Evolutionary conservation across 2,888 invertebrate genomes (phyloP).

Genomic region (Orchesella flavescens): DNA sequence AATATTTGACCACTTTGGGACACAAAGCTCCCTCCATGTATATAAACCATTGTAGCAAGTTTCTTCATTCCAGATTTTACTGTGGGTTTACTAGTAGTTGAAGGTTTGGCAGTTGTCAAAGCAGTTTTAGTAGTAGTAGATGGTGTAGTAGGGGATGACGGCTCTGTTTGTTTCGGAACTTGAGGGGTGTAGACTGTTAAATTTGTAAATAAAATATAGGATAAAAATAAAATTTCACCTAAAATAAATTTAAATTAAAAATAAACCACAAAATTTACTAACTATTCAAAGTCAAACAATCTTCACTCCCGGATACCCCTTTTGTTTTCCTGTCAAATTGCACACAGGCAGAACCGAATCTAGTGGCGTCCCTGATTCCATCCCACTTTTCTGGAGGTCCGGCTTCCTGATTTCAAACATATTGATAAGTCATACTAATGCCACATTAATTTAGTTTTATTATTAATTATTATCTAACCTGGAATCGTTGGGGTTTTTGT

Average conservation of each 20-base stretch:
- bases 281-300: constrained; percentile 60
- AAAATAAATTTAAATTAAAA: too few species aligned
- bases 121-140: neutral
- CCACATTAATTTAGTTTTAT: neutral
- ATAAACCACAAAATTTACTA: too few species aligned
- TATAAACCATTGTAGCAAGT: constrained; percentile 58
- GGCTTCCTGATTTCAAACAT: constrained; percentile 33
- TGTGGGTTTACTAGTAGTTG: constrained; percentile 2
- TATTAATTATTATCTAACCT: constrained; percentile 40
- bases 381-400: constrained; percentile 61
- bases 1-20: constrained; percentile 57
- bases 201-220: too few species aligned
- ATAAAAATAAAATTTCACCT: too few species aligned
- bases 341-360: constrained; percentile 59
- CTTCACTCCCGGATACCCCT: constrained; percentile 45
- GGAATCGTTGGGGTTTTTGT: constrained; percentile 55
- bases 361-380: constrained; percentile 58
- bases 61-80: neutral
- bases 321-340: constrained; percentile 59
- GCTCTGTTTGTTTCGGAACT: constrained; percentile 12
- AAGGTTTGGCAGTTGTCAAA: neutral
- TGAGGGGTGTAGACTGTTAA: constrained; percentile 57
- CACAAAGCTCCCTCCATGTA: constrained; percentile 67
- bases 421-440: neutral
- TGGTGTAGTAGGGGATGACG: neutral